Evolutionary conservation across 2,888 invertebrate species (phyloP).

Genomic region (Hyalella azteca): DNA sequence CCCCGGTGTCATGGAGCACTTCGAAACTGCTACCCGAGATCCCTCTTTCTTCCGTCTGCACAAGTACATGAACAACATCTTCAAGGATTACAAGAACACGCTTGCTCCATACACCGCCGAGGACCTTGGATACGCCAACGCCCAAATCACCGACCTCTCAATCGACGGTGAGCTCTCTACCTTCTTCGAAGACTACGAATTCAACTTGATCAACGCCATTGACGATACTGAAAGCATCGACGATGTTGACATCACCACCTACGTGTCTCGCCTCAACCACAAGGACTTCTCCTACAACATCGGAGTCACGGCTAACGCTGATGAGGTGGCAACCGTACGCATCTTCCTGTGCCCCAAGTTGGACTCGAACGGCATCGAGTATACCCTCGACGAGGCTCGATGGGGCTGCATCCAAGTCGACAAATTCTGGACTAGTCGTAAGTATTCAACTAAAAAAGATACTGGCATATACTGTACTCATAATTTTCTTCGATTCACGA

Average conservation of each 20-base stretch:
- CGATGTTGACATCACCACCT: constrained; percentile 66
- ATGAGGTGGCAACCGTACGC: constrained; percentile 70
- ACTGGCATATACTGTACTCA: too few relatives aligned
- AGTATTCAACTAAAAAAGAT: constrained; percentile 58
- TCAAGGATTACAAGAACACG: constrained; percentile 61
- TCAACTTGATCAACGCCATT: constrained; percentile 72
- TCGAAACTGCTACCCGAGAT: constrained; percentile 61
- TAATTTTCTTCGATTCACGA: too few relatives aligned
- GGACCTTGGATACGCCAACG: constrained; percentile 58
- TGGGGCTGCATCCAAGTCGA: constrained; percentile 73
- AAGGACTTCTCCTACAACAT: constrained; percentile 70
- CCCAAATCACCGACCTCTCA: constrained; percentile 44
- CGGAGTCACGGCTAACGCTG: constrained; percentile 69
- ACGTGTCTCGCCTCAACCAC: constrained; percentile 74
- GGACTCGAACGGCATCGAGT: constrained; percentile 68
- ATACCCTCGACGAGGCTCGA: constrained; percentile 71
- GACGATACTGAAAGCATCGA: constrained; percentile 62
- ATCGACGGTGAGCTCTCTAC: constrained; percentile 67
- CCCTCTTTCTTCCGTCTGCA: constrained; percentile 61
- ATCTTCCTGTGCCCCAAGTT: constrained; percentile 75
- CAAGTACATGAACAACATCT: constrained; percentile 61
- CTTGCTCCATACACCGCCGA: constrained; percentile 60
- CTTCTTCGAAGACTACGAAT: constrained; percentile 73
- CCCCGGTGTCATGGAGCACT: too few relatives aligned
- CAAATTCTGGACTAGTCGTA: constrained; percentile 69